Conservation (phyloP, 1,140 invertebrate genomes). For the Odontomachus brunneus region DNA sequence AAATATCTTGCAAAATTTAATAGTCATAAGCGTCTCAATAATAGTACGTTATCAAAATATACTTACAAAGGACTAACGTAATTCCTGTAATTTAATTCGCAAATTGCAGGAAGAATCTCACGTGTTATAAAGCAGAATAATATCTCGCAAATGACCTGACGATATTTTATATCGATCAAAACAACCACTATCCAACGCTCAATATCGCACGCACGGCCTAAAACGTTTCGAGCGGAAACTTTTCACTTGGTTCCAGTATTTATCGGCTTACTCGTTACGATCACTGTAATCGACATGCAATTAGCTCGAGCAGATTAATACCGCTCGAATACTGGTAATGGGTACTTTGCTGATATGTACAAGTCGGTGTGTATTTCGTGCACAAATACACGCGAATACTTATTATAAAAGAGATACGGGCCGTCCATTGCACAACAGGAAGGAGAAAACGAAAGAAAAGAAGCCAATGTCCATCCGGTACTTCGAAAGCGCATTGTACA, state of each 20-base stretch:
- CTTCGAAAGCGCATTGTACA: constrained; percentile 9
- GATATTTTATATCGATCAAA: constrained; percentile 57
- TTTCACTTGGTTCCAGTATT: constrained; percentile 72
- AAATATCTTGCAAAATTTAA: not conserved
- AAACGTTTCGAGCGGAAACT: constrained; percentile 62
- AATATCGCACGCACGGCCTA: constrained; percentile 44
- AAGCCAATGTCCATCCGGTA: constrained; percentile 11
- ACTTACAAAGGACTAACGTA: constrained; percentile 26
- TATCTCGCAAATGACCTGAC: constrained; percentile 21
- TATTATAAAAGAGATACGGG: constrained; percentile 48
- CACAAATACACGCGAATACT: constrained; percentile 1
- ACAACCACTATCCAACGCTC: constrained; percentile 6
- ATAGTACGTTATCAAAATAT: not conserved
- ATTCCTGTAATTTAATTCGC: constrained; percentile 40
- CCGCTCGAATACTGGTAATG: constrained; percentile 69
- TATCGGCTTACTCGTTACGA: constrained; percentile 72
- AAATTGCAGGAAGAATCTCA: constrained; percentile 6
- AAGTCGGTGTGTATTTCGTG: constrained; percentile 16
- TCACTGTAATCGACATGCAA: constrained; percentile 75
- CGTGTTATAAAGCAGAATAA: constrained; percentile 41
- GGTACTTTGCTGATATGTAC: constrained; percentile 63
- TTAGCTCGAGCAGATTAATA: constrained; percentile 71
- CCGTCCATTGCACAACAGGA: constrained; percentile 9
- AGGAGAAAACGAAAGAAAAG: constrained; percentile 39
- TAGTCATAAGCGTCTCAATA: not conserved